phyloP scores from a whole-genome alignment of 2,113 vertebrate genomes.

The Sprattus sprattus region DNA sequence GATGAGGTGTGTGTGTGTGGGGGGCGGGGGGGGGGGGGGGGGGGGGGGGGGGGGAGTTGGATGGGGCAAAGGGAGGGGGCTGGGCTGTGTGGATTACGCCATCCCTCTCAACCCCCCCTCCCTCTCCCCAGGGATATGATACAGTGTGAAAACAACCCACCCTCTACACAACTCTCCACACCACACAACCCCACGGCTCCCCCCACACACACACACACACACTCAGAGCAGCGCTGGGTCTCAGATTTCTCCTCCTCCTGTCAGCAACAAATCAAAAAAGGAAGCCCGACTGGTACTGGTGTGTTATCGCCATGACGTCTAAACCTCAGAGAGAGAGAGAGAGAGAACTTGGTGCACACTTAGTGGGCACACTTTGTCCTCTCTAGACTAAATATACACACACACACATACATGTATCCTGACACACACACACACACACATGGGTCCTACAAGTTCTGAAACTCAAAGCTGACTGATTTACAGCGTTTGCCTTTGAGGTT shows the following conservation, averaged over 20 bases:
- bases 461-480: slow-evolving; percentile 38
- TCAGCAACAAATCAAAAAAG: slow-evolving; percentile 49
- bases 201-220: neutral
- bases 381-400: slow-evolving; percentile 29
- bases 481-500: slow-evolving; percentile 30
- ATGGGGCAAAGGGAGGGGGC: neutral
- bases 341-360: slow-evolving; percentile 37
- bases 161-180: neutral
- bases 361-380: slow-evolving; percentile 21
- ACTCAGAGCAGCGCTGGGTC: neutral
- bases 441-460: slow-evolving; percentile 29
- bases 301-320: neutral
- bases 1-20: neutral
- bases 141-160: slow-evolving; percentile 11
- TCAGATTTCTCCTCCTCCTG: neutral
- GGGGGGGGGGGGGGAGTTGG: neutral
- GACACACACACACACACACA: slow-evolving; percentile 12
- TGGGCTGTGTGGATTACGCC: neutral
- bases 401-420: slow-evolving; percentile 8
- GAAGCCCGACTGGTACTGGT: slow-evolving; percentile 30
- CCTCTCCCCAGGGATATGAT: slow-evolving; percentile 1
- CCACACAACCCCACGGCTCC: neutral
- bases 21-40: neutral
- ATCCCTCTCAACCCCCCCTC: neutral
- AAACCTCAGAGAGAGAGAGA: neutral